phyloP scores from a whole-genome alignment of 2,888 invertebrate species.

The Cancer borealis region DNA sequence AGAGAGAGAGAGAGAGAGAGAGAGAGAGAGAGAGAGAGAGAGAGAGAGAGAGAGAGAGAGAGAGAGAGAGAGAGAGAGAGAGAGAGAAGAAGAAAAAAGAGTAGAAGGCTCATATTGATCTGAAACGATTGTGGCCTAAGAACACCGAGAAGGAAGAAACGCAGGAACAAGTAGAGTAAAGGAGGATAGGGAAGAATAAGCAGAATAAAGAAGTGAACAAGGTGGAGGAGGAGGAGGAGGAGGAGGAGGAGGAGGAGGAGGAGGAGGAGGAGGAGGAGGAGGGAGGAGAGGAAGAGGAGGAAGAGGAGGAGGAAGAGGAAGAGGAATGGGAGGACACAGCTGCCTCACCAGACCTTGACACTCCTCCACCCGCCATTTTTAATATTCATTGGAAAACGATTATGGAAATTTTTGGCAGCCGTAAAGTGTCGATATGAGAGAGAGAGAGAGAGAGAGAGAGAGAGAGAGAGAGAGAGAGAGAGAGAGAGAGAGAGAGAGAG shows the following conservation, averaged over 20 bases:
- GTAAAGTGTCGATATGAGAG: slow-evolving; percentile 29
- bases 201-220: not conserved
- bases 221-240: not conserved
- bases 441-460: slow-evolving; percentile 46
- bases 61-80: not conserved
- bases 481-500: slow-evolving; percentile 31
- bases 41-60: not conserved
- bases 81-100: not conserved
- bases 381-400: slow-evolving; percentile 60
- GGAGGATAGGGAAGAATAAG: not conserved
- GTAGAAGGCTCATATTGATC: not conserved
- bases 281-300: not conserved
- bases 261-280: not conserved
- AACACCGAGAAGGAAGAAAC: not conserved
- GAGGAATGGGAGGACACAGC: slow-evolving; percentile 4
- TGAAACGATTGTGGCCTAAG: not conserved
- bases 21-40: not conserved
- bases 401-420: slow-evolving; percentile 53
- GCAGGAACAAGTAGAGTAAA: no score
- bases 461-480: slow-evolving; percentile 57
- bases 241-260: not conserved
- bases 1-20: not conserved
- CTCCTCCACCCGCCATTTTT: slow-evolving; percentile 36
- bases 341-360: slow-evolving; percentile 21
- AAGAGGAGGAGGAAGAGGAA: not conserved